Percentiles rank a stretch among this genome's conserved stretches.
These are phyloP conservation scores for Spongilla lacustris DNA, from an alignment of 37 sponge, comb jelly and placozoan species.

Conservation along the genomic window DNA sequence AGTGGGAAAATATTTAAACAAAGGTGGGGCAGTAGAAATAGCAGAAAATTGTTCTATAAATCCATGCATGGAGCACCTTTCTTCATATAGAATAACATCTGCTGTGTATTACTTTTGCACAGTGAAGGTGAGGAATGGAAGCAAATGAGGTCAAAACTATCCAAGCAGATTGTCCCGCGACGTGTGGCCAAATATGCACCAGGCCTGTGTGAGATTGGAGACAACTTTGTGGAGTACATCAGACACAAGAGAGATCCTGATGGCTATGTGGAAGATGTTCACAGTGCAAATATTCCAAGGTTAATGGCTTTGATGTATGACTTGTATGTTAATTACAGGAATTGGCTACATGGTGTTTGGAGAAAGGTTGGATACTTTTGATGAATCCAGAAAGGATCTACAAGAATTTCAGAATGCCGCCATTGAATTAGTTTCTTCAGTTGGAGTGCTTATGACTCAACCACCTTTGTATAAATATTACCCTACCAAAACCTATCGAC, in stretches of 20 bases:
- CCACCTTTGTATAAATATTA: background rate
- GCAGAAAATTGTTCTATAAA: no score
- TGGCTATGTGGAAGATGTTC: constrained; percentile 12
- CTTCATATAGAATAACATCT: no score
- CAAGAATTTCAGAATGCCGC: background rate
- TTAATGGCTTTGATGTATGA: background rate
- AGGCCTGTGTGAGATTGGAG: constrained; percentile 11
- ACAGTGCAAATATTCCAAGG: constrained; percentile 16
- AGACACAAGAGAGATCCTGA: background rate
- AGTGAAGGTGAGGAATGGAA: constrained; percentile 59
- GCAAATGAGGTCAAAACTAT: constrained; percentile 24
- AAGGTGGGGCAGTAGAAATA: no score
- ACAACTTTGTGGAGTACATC: constrained; percentile 3
- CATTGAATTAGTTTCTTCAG: background rate
- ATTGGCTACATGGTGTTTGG: constrained; percentile 21
- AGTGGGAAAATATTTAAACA: no score
- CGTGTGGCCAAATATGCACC: constrained; percentile 11
- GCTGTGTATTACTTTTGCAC: no score
- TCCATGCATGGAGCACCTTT: no score
- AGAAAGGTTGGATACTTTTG: background rate
- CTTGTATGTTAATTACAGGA: background rate
- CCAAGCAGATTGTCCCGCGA: constrained; percentile 36
- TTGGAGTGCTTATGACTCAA: background rate
- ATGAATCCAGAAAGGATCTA: background rate
- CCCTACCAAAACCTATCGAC: background rate